A percentile compares a stretch with the other conserved stretches of the same genome.
Evolutionary conservation across 2,113 vertebrate species (phyloP).

Genomic region (Dasypus novemcinctus): DNA sequence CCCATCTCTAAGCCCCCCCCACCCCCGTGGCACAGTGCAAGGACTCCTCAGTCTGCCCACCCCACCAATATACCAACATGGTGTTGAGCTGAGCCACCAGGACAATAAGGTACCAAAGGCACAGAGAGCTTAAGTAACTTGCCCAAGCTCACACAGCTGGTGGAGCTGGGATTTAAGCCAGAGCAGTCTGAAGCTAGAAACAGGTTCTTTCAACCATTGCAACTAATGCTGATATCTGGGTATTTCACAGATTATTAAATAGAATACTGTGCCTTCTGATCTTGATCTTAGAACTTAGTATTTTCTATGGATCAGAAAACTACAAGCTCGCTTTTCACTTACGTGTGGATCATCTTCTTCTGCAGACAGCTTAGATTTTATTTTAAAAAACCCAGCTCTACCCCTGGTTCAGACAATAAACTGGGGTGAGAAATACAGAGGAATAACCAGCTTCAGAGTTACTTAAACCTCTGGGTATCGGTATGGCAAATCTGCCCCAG

Average conservation of each 20-base stretch:
- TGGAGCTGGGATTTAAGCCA: not conserved
- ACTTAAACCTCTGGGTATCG: not conserved
- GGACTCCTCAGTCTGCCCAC: not conserved
- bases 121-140: not conserved
- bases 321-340: not conserved
- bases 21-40: not conserved
- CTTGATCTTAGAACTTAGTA: slow-evolving; percentile 9
- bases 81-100: not conserved
- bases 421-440: not conserved
- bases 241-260: not conserved
- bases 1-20: not conserved
- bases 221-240: not conserved
- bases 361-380: not conserved
- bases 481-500: not conserved
- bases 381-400: not conserved
- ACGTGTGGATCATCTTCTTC: not conserved
- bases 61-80: not conserved
- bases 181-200: not conserved
- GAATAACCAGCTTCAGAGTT: not conserved
- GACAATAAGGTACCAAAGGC: not conserved
- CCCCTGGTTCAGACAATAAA: not conserved
- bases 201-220: not conserved
- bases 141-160: too few relatives aligned
- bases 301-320: not conserved
- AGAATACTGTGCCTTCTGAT: not conserved